These are phyloP conservation scores for Tinamus guttatus DNA, from an alignment of 2,113 vertebrate genomes.

Conservation along the genomic window DNA sequence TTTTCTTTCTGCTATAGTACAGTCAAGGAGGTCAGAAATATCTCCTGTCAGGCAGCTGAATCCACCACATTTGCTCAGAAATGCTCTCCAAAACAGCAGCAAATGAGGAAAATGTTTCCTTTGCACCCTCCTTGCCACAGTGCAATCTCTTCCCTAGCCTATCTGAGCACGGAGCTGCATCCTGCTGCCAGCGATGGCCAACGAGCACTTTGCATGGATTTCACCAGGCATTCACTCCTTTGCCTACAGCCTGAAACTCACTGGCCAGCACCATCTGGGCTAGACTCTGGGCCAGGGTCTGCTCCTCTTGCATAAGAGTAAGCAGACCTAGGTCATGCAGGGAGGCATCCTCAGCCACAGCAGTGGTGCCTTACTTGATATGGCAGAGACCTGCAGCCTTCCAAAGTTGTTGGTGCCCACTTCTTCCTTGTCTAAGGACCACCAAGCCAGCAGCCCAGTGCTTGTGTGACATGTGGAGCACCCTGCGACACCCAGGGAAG, in stretches of 20 bases:
- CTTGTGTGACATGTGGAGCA: neutral
- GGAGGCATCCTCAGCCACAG: neutral
- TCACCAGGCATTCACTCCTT: neutral
- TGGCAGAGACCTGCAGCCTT: neutral
- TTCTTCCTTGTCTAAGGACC: neutral
- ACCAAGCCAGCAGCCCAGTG: neutral
- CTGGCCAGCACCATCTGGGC: too few relatives aligned
- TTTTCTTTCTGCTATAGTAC: slow-evolving; percentile 2
- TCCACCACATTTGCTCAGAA: neutral
- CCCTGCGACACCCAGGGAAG: neutral
- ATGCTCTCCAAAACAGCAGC: neutral
- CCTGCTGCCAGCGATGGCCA: neutral
- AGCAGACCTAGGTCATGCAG: too few relatives aligned
- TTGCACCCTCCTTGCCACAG: neutral
- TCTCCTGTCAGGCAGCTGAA: slow-evolving; percentile 29
- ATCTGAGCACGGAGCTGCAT: neutral
- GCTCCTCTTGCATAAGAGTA: neutral
- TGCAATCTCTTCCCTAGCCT: accelerated
- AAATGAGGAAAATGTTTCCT: neutral
- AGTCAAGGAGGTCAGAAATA: slow-evolving; percentile 62
- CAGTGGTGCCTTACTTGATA: neutral
- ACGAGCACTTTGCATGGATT: too few relatives aligned
- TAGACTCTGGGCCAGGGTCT: too few relatives aligned
- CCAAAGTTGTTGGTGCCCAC: accelerated
- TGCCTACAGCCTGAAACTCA: neutral